These are phyloP conservation scores for Uria lomvia DNA, from an alignment of 2,113 vertebrate genomes.

Conservation along the genomic window DNA sequence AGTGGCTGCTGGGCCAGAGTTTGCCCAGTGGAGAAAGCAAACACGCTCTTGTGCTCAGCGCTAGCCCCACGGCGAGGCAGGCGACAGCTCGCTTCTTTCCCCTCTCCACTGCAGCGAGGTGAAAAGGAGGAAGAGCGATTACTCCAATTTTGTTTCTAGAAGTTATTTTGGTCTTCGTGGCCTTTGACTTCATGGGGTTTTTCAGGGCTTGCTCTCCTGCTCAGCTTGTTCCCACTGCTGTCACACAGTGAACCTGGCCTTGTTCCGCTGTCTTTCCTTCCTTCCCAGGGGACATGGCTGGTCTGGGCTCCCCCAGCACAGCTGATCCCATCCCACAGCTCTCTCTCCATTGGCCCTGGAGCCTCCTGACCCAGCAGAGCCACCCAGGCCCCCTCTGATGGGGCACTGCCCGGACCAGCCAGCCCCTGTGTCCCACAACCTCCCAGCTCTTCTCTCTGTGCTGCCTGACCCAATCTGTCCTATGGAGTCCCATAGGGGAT, in stretches of 20 bases:
- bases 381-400: rapidly evolving
- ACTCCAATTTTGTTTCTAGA: background rate
- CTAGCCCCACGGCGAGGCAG: background rate
- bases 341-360: background rate
- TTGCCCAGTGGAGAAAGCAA: background rate
- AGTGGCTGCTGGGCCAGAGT: background rate
- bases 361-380: background rate
- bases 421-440: background rate
- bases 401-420: background rate
- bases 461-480: background rate
- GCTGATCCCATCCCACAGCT: background rate
- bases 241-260: background rate
- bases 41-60: background rate
- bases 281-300: background rate
- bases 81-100: background rate
- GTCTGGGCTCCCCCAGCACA: rapidly evolving
- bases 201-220: background rate
- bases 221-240: background rate
- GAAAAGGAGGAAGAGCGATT: background rate
- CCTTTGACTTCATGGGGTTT: background rate
- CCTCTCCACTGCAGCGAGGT: background rate
- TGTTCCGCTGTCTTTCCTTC: background rate
- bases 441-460: background rate
- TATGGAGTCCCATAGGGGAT: background rate
- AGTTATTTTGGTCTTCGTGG: background rate